Base-by-base conservation (phyloP, 2,888 invertebrate genomes). In the Spodoptera littoralis region DNA sequence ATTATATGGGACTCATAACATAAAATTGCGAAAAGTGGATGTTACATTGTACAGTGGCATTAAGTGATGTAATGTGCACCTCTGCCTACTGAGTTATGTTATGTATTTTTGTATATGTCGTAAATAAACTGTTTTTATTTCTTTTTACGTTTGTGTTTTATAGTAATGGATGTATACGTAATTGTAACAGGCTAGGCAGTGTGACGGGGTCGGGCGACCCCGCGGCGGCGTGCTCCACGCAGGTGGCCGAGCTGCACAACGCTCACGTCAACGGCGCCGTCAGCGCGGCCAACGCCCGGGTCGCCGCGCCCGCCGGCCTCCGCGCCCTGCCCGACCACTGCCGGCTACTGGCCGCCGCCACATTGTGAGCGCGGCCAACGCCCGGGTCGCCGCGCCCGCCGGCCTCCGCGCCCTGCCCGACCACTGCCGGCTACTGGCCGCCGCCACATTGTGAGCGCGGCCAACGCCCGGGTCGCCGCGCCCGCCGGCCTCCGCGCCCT, bases 171-270 rank as follows among this genome's bases (percentile, higher is more conserved):
- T n/a, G n/a, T n/a, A 18, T 18, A 18, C 18, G n/a, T n/a, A 18
- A 18, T 18, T 18, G 18, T 18, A 18, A 27, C 79, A 96, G 96
- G 96, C 77, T 87, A 3, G 95, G 95, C 18, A 95, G 91, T 58
- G 79, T 96, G 3, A 84, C 89, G 0, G 84, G 92, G 0, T 96
- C 96, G 0, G 96, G 96, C 1, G 96, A 96, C 80, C 95, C 96
- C 0, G 96, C 96, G 0, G 96, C 96, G 0, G 96, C 96, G 0
- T 95, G 95, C 58, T 96, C 95, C 1, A 95, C 95, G 0, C 96
- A 96, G 78, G 90, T 96, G 1, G 73, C 96, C 0, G 96, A 96
- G 76, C 82, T 96, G 0, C 96, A 96, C 86, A 96, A 96, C 85
- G 92, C 95, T 0, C 92, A 93, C 71, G 92, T 96, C 9, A 96